Evolutionary conservation across 2,888 invertebrate genomes (phyloP), one percentile per base, ranked within the genome.

Genomic region (Noctua janthina): DNA sequence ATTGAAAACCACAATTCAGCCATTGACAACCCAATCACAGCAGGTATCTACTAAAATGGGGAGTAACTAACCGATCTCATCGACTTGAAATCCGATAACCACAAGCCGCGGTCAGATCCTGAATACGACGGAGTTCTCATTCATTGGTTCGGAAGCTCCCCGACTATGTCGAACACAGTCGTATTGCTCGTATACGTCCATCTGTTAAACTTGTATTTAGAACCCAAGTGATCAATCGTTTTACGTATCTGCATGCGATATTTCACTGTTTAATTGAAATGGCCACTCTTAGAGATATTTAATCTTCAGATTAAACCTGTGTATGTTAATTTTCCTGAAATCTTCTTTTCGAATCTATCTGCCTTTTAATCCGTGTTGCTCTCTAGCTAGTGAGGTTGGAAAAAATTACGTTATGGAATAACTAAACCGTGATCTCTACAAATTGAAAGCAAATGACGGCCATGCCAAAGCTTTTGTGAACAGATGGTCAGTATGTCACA

Each of bases 31-130:
- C 20, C 15, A 66, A 69, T 76, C 74, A 67, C 43, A 68, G 46
- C 51, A 74, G 66, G 35, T 75, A 56, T 69, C n/a, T 79, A 56
- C 77, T 79, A 72, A 87, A 78, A 84, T 74, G 8, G 56, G 49
- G 77, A 72, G 71, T 78, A 83, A 81, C 83, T 72, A 78, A 78
- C 74, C 72, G 78, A 83, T 73, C 79, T 75, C 78, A 77, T 86
- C 76, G 67, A 64, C 51, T 77, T 64, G 77, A 88, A 86, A 85
- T 85, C 79, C 89, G 77, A 87, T 89, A 89, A 83, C 90, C 90
- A 81, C 90, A 89, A 75, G 72, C 83, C n/a, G 74, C 72, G 81
- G 80, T 82, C 78, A 80, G 76, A 77, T 83, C 54, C 81, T 78
- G 81, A 81, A 77, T 76, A 72, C 79, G 78, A 76, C 78, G 76